Conservation (phyloP, 1,140 invertebrate genomes). For the Cotesia glomerata region DNA sequence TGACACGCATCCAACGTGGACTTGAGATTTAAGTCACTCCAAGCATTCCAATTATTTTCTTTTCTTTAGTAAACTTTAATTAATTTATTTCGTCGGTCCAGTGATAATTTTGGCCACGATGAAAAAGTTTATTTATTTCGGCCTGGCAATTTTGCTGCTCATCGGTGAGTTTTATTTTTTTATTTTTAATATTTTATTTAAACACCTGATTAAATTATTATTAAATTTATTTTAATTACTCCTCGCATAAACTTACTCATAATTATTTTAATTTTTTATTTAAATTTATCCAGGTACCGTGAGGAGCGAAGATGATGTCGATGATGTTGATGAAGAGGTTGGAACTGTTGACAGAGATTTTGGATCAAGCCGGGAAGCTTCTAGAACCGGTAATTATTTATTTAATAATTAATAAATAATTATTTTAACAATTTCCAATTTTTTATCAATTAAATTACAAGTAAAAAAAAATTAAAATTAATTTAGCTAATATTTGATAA, state of each 20-base stretch:
- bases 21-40: too few species aligned
- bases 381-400: conserved; percentile 74
- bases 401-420: conserved; percentile 6
- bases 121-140: conserved; percentile 64
- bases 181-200: conserved; percentile 33
- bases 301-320: conserved; percentile 49
- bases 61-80: conserved; percentile 19
- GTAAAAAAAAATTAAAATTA: too few species aligned
- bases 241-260: neutral
- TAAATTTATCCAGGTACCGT: conserved; percentile 44
- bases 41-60: too few species aligned
- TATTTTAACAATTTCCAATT: too few species aligned
- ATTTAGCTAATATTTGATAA: too few species aligned
- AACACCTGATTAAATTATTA: conserved; percentile 19
- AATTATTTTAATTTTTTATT: conserved; percentile 13
- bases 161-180: conserved; percentile 59
- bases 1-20: too few species aligned
- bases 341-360: conserved; percentile 75
- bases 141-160: conserved; percentile 62
- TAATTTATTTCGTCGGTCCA: conserved; percentile 29
- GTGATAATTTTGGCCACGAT: conserved; percentile 50
- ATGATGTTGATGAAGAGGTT: conserved; percentile 58
- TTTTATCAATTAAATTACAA: neutral
- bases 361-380: conserved; percentile 80
- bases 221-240: conserved; percentile 15